A percentile compares a stretch with the other conserved stretches of the same genome.
Evolutionary conservation across 2,113 vertebrate species (phyloP).

Genomic region (Chionis minor): DNA sequence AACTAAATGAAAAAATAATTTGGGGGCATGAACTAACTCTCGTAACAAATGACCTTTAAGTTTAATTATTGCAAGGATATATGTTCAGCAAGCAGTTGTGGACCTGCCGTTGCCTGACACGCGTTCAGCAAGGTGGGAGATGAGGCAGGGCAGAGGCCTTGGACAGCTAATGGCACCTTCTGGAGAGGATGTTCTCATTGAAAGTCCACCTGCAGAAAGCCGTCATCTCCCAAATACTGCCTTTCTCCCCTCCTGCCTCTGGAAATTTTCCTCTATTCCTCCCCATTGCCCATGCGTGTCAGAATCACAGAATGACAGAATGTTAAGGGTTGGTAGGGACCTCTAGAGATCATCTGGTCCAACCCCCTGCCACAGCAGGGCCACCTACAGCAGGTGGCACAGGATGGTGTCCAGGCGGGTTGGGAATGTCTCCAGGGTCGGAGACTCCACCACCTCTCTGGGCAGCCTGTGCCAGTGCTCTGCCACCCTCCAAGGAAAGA

Average conservation of each 20-base stretch:
- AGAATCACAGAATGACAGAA: too few relatives aligned
- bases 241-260: neutral
- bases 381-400: too few relatives aligned
- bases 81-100: neutral
- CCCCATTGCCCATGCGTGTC: neutral
- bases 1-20: neutral
- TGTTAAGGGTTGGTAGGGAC: too few relatives aligned
- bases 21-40: neutral
- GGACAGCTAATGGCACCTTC: neutral
- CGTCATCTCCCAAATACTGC: neutral
- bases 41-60: neutral
- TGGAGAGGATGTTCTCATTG: neutral
- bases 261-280: neutral
- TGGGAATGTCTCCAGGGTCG: too few relatives aligned
- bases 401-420: too few relatives aligned
- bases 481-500: too few relatives aligned
- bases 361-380: too few relatives aligned
- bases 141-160: neutral
- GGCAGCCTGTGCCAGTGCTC: too few relatives aligned
- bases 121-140: neutral
- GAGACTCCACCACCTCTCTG: too few relatives aligned
- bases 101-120: fast-evolving
- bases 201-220: neutral
- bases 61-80: neutral
- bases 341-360: too few relatives aligned